Conservation (phyloP, 2,888 invertebrate genomes). For the Cerastis rubricosa region DNA sequence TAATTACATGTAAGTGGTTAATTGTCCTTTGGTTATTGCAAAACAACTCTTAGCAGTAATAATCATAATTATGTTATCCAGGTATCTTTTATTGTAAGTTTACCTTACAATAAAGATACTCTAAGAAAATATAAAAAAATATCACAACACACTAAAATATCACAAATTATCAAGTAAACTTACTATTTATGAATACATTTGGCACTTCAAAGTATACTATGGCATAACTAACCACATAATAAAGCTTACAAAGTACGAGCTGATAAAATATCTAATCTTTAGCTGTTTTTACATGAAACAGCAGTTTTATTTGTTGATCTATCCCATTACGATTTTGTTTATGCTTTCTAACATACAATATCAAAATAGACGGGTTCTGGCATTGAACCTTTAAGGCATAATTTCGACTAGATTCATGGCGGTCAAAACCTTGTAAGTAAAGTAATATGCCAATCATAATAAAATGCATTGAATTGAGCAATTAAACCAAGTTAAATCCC, state of each 20-base stretch:
- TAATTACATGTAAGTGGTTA: conserved; percentile 49
- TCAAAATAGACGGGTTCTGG: conserved; percentile 50
- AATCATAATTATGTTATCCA: background rate
- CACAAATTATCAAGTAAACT: conserved; percentile 76
- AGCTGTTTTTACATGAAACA: conserved; percentile 18
- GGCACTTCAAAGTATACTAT: conserved; percentile 46
- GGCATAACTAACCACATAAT: conserved; percentile 38
- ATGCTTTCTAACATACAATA: conserved; percentile 39
- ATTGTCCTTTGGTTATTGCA: conserved; percentile 32
- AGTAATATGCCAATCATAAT: conserved; percentile 73
- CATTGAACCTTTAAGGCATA: conserved; percentile 47
- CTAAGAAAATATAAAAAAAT: conserved; percentile 57
- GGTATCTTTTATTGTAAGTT: conserved; percentile 53
- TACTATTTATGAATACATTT: conserved; percentile 66
- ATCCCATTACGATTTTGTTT: conserved; percentile 38
- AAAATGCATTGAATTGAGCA: conserved; percentile 89
- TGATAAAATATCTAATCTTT: conserved; percentile 34
- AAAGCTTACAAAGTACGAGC: conserved; percentile 57
- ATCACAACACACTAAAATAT: conserved; percentile 85
- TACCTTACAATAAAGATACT: conserved; percentile 56
- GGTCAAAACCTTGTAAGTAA: conserved; percentile 65
- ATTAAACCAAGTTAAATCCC: conserved; percentile 72
- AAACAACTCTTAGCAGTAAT: conserved; percentile 4
- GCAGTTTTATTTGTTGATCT: conserved; percentile 29
- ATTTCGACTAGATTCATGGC: conserved; percentile 74